Base-by-base conservation (phyloP, 2,113 vertebrate genomes). In the Oryzias celebensis region DNA sequence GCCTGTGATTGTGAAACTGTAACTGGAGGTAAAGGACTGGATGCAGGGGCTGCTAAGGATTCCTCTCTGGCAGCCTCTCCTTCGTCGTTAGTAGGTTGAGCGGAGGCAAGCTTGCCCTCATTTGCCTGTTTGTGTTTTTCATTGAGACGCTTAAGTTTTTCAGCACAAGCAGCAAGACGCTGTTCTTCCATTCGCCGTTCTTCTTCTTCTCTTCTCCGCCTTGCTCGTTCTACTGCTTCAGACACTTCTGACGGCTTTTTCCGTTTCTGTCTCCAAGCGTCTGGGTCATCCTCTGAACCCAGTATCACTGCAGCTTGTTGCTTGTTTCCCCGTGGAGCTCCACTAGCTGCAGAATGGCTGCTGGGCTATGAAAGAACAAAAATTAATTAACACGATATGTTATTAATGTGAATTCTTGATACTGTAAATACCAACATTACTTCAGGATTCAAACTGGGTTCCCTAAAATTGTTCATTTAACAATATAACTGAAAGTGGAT, bases 161-260 rank as follows among this genome's bases (percentile, higher is more conserved):
- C 97, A 1, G 97, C 97, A 80, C 98, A 99, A 0, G 97, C 98
- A 7, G 98, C 96, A 65, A 98, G 95, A 41, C 98, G 90, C 60
- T 98, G 96, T 51, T 98, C 96, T 55, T 99, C 97, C 98, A 98
- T 98, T 23, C 95, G 91, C n/a, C 94, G 91, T 59, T 99, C 98
- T 14, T 99, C 97, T 41, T 98, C 98, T 44, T 97, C 98, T 36
- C 98, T 92, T 10, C 98, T 89, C 49, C 95, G 92, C 13, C 98
- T 93, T 1, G 98, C 98, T 26, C 98, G 92, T 59, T 99, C 98
- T 17, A 99, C 96, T 0, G 96, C 95, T 3, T 96, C 97, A 0
- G 97, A 97, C 44, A 98, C 83, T 52, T 98, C 97, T 0, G 93
- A 90, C 64, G 95, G 94, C 47, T 98, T 96, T 60, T 96, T 91